Base-by-base conservation (phyloP, 2,888 invertebrate species). In the Rhabditoides inermis region DNA sequence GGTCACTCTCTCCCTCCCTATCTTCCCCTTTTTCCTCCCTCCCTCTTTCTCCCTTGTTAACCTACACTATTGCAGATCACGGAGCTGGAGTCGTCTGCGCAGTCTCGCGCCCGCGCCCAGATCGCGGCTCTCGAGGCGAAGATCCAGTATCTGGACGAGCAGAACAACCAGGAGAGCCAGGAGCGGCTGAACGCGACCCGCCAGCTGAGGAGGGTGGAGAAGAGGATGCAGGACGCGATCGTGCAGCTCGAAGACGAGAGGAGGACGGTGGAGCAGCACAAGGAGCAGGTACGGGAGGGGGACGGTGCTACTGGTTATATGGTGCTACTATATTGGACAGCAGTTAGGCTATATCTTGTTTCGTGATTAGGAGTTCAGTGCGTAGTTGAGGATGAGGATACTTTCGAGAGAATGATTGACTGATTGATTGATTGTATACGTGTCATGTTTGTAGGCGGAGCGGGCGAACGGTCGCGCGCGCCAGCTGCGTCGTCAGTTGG, bases 231-330 rank as follows among this genome's bases (percentile, higher is more conserved):
- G 81, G 98, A 98, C 54, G 56, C 79, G 23, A 58, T 68, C 22
- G 83, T 92, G 77, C 91, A 94, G 79, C 83, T 92, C 65, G 98
- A 98, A 77, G 95, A 98, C 78, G 95, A 98, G 79, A 83, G 92
- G 62, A 82, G 95, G 60, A 90, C 90, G 77, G 88, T 90, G 50
- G 95, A 98, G 78, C 94, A 94, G 81, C 90, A 88, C 81, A 95
- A 95, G 82, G 95, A 95, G 79, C 92, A 94, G 83, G 88, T 90
- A 56, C n/a, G 51, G 7, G n/a, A 39, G 39, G 7, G 15, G 15
- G 12, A 32, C 2, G 32, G 32, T 32, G 12, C 10, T 32, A 15
- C 10, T n/a, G n/a, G n/a, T n/a, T n/a, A n/a, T n/a, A n/a, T n/a
- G n/a, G n/a, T n/a, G n/a, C n/a, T n/a, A n/a, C n/a, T n/a, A n/a